phyloP scores from a whole-genome alignment of 2,797 vertebrate genomes.

The Rhabdomys pumilio region DNA sequence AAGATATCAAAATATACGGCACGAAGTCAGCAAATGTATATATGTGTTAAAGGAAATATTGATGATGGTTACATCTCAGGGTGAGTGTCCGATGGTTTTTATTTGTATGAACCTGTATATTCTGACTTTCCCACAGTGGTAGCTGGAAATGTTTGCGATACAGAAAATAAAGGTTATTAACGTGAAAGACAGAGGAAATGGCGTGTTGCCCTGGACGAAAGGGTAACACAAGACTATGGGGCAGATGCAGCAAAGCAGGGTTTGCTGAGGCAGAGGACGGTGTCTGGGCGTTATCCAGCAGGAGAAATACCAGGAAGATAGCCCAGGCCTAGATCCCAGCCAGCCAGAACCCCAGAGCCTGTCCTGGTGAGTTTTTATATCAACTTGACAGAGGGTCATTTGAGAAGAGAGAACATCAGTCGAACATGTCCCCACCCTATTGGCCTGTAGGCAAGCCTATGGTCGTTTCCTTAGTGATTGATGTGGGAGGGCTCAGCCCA shows the following conservation, averaged over 20 bases:
- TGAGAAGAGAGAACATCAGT: neutral
- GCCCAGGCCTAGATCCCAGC: neutral
- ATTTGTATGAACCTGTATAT: slow-evolving; percentile 29
- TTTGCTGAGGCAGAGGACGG: neutral
- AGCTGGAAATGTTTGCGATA: slow-evolving; percentile 10
- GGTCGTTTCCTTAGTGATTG: neutral
- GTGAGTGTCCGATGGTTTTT: neutral
- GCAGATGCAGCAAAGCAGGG: neutral
- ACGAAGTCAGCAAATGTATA: neutral
- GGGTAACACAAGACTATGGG: too few species aligned
- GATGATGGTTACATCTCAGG: neutral
- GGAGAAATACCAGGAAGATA: neutral
- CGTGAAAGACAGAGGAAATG: neutral
- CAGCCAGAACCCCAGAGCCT: neutral
- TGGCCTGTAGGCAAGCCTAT: neutral
- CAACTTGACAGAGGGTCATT: neutral
- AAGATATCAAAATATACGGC: neutral
- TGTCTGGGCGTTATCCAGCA: neutral
- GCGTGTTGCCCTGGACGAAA: neutral
- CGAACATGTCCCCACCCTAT: neutral
- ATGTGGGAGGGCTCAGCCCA: neutral
- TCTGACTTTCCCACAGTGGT: neutral
- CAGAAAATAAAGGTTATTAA: slow-evolving; percentile 55
- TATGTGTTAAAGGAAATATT: slow-evolving; percentile 3
- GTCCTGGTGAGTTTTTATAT: neutral